phyloP scores from a whole-genome alignment of 2,113 vertebrate species.

The Sprattus sprattus region DNA sequence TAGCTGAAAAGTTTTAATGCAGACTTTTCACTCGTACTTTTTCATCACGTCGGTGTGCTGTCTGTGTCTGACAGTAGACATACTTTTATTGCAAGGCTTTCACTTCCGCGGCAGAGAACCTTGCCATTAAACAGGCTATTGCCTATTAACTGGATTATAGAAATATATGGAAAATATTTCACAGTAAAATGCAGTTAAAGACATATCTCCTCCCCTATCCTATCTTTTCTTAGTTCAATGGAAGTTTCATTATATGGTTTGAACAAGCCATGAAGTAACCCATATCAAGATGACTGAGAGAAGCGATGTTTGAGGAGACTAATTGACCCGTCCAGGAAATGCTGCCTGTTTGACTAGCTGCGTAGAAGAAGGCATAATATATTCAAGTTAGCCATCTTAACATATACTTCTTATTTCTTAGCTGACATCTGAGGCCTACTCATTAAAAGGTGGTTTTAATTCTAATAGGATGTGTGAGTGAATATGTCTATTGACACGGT shows the following conservation, averaged over 20 bases:
- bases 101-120: not conserved
- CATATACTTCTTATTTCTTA: too few species aligned
- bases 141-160: not conserved
- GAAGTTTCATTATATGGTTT: not conserved
- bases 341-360: too few species aligned
- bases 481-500: too few species aligned
- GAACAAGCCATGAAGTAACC: not conserved
- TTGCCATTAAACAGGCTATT: not conserved
- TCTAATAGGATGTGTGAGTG: too few species aligned
- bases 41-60: not conserved
- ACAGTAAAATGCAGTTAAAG: not conserved
- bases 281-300: not conserved
- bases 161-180: not conserved
- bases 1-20: slow-evolving; percentile 15
- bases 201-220: not conserved
- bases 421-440: too few species aligned
- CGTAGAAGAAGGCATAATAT: too few species aligned
- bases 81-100: not conserved
- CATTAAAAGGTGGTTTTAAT: too few species aligned
- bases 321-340: too few species aligned
- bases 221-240: not conserved
- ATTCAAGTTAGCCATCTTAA: too few species aligned
- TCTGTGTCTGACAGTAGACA: not conserved
- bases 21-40: not conserved
- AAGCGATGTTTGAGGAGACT: too few species aligned